These are phyloP conservation scores for Myocastor coypus DNA, from an alignment of 2,113 vertebrate genomes.

Conservation along the genomic window DNA sequence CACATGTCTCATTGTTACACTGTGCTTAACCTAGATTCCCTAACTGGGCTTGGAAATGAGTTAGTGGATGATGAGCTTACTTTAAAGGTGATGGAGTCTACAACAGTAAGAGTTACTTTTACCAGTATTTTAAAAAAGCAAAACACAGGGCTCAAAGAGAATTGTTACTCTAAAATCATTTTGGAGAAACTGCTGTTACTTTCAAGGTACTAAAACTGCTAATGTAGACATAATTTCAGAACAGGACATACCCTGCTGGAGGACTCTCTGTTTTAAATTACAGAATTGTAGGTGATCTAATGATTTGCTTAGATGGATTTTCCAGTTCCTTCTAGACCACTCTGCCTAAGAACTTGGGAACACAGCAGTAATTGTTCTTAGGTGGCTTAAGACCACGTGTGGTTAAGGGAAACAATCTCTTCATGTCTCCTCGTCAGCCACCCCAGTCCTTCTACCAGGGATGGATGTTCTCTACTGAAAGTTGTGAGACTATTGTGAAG, in stretches of 20 bases:
- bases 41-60: slow-evolving; percentile 85
- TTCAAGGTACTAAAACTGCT: slow-evolving; percentile 20
- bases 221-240: slow-evolving; percentile 12
- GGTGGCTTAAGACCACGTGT: background rate
- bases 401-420: background rate
- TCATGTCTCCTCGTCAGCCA: background rate
- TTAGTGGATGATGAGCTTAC: slow-evolving; percentile 84
- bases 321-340: background rate
- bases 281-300: background rate
- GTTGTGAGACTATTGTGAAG: background rate
- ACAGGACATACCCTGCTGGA: background rate
- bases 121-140: slow-evolving; percentile 77
- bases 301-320: background rate
- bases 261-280: slow-evolving; percentile 9
- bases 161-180: slow-evolving; percentile 23
- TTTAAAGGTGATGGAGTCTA: slow-evolving; percentile 82
- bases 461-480: background rate
- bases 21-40: slow-evolving; percentile 83
- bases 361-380: background rate
- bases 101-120: slow-evolving; percentile 74
- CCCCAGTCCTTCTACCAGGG: background rate
- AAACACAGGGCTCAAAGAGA: slow-evolving; percentile 72
- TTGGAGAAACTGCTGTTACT: slow-evolving; percentile 5
- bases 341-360: background rate
- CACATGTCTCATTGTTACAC: slow-evolving; percentile 77